phyloP scores from a whole-genome alignment of 2,888 invertebrate genomes.

The Danaus chrysippus region DNA sequence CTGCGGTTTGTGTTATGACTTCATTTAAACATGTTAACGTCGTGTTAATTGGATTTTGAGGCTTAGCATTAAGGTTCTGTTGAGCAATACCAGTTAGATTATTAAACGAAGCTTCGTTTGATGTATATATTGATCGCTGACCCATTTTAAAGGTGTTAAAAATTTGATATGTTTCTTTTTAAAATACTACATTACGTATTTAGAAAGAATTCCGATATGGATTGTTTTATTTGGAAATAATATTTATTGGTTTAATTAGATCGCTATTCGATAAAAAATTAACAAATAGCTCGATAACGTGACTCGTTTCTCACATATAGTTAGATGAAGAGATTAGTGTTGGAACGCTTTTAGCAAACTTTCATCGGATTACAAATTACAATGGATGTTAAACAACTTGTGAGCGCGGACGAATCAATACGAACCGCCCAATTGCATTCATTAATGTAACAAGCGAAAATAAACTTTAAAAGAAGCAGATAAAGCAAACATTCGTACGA shows the following conservation, averaged over 20 bases:
- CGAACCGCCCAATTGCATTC: constrained; percentile 8
- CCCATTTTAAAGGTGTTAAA: no score
- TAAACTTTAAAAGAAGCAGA: background rate
- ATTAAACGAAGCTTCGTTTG: no score
- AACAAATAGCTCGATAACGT: background rate
- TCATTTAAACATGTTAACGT: constrained; percentile 1
- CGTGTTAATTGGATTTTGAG: constrained; percentile 2
- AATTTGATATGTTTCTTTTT: no score
- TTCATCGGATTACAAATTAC: constrained; percentile 26
- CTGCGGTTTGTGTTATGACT: constrained; percentile 16
- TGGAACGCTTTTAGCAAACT: constrained; percentile 14
- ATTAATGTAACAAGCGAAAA: background rate
- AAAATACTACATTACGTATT: no score
- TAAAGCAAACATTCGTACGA: constrained; percentile 1
- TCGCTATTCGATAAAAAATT: no score
- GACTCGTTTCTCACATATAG: background rate
- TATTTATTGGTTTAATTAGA: no score
- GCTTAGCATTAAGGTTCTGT: background rate
- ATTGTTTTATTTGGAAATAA: no score
- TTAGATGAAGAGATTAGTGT: constrained; percentile 3
- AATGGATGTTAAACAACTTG: constrained; percentile 32
- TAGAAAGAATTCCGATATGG: no score
- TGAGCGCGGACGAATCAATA: constrained; percentile 19
- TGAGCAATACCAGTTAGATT: no score
- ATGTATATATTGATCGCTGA: no score